Evolutionary conservation across 2,888 invertebrate genomes (phyloP).

Genomic region (Chymomyza amoena): DNA sequence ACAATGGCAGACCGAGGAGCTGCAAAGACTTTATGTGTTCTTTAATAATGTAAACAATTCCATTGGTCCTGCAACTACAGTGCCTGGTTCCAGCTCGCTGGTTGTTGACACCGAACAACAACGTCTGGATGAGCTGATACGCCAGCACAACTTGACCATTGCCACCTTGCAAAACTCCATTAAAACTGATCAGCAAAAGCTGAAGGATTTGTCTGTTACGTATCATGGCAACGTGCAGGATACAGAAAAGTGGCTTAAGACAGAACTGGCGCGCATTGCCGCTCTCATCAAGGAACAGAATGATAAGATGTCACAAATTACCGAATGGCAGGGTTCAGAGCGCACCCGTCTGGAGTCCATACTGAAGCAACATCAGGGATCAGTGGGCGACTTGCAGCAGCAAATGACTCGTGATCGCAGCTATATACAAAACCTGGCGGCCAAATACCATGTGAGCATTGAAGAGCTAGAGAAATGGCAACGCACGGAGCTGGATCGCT

Average conservation of each 20-base stretch:
- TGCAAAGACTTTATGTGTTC: slow-evolving; percentile 66
- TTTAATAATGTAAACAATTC: slow-evolving; percentile 72
- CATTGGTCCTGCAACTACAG: slow-evolving; percentile 40
- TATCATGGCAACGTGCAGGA: slow-evolving; percentile 75
- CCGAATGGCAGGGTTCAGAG: slow-evolving; percentile 75
- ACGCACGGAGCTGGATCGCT: slow-evolving; percentile 70
- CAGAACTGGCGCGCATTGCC: slow-evolving; percentile 70
- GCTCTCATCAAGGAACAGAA: slow-evolving; percentile 72
- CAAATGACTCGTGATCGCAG: slow-evolving; percentile 71
- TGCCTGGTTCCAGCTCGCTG: slow-evolving; percentile 47
- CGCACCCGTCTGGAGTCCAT: slow-evolving; percentile 72
- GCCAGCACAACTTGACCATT: slow-evolving; percentile 75
- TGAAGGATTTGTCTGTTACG: slow-evolving; percentile 66
- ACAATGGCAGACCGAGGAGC: slow-evolving; percentile 74
- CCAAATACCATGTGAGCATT: slow-evolving; percentile 74
- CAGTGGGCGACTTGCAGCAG: slow-evolving; percentile 67
- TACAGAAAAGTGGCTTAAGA: slow-evolving; percentile 74
- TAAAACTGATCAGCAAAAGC: slow-evolving; percentile 69
- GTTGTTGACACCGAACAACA: slow-evolving; percentile 61
- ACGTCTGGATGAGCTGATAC: slow-evolving; percentile 69
- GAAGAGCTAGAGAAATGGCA: slow-evolving; percentile 77
- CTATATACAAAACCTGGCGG: slow-evolving; percentile 70
- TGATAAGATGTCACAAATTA: slow-evolving; percentile 72
- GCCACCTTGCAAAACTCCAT: slow-evolving; percentile 73
- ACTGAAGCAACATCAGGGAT: slow-evolving; percentile 73